These are phyloP conservation scores for Heliornis fulica DNA, from an alignment of 2,113 vertebrate species.

Conservation along the genomic window DNA sequence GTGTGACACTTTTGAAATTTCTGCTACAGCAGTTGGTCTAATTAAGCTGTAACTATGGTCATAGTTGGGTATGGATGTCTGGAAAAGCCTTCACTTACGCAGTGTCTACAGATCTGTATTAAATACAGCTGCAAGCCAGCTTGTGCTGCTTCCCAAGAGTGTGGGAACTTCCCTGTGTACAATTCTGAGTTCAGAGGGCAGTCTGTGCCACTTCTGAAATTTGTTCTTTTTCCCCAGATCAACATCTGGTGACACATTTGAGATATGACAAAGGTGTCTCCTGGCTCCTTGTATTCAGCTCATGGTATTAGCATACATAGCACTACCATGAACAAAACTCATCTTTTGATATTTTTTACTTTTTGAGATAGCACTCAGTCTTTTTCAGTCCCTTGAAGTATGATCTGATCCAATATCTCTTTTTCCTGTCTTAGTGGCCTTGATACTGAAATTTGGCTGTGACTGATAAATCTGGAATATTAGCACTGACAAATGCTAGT, in stretches of 20 bases:
- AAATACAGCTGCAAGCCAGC: not conserved
- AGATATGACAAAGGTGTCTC: not conserved
- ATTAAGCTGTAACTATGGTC: not conserved
- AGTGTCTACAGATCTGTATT: not conserved
- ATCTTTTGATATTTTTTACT: too few species aligned
- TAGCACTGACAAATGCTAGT: not conserved
- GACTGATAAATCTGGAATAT: not conserved
- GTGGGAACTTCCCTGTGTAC: not conserved
- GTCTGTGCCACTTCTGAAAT: not conserved
- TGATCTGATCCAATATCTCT: not conserved
- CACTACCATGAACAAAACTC: not conserved
- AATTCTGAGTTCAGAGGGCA: not conserved
- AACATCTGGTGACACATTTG: not conserved
- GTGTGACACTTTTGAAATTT: not conserved
- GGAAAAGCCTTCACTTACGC: not conserved
- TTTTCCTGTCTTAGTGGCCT: not conserved
- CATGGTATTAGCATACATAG: not conserved
- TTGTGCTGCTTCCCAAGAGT: not conserved
- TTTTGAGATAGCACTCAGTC: accelerated
- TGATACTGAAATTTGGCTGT: not conserved
- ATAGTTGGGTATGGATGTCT: not conserved
- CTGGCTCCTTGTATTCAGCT: not conserved
- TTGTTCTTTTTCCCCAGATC: not conserved
- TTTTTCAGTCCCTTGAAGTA: not conserved
- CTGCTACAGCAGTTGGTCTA: not conserved